Conservation (phyloP, 2,888 invertebrate species). For the Geophilus truncorum region DNA sequence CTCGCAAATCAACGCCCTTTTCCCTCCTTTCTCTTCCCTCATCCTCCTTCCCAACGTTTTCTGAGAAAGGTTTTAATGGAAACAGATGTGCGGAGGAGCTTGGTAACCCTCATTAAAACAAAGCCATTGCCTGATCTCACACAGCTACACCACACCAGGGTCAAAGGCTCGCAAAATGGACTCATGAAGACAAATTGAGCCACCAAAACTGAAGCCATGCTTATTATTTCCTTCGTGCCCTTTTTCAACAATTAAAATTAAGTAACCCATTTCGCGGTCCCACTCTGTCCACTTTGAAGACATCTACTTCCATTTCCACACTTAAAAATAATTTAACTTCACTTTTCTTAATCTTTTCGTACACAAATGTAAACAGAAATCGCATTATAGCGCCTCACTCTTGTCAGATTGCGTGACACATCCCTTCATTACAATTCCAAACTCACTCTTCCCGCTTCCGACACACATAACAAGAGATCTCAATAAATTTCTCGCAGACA, state of each 20-base stretch:
- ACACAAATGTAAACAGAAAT: neutral
- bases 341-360: no score
- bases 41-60: slow-evolving; percentile 1
- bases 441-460: neutral
- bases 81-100: slow-evolving; percentile 21
- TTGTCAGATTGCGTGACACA: slow-evolving; percentile 15
- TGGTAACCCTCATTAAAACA: slow-evolving; percentile 15
- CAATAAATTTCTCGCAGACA: neutral
- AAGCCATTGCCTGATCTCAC: slow-evolving; percentile 11
- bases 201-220: neutral
- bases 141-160: neutral
- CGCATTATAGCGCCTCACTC: neutral
- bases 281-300: neutral
- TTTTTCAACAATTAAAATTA: neutral
- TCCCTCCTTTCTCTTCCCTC: neutral
- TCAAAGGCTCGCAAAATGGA: slow-evolving; percentile 20
- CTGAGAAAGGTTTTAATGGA: slow-evolving; percentile 8
- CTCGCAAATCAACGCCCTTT: slow-evolving; percentile 1
- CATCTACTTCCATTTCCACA: neutral
- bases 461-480: neutral
- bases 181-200: slow-evolving; percentile 22
- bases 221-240: neutral
- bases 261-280: neutral
- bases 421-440: neutral
- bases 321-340: no score